Evolutionary conservation across 2,797 vertebrate genomes (phyloP), one percentile per base, ranked within the genome.

Genomic region (Sebastes taczanowskii): DNA sequence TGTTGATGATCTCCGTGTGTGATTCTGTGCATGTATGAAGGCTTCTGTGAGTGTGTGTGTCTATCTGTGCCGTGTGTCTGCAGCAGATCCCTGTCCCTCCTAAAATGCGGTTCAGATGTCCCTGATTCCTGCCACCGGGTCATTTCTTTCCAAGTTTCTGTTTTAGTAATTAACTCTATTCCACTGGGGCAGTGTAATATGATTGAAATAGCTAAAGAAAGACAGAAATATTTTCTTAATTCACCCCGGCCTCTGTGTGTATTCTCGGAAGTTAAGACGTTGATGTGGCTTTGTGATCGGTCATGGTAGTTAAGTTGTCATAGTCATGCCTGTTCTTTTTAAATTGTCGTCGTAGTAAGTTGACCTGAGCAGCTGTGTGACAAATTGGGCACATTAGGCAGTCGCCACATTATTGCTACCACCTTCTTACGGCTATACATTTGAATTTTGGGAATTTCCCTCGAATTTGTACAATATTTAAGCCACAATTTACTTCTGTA

Each of bases 151-250:
- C 89, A 90, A 87, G 85, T 88, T 78, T 91, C 87, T 90, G 92
- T 87, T 94, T 71, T 83, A 87, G 91, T 78, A 89, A 93, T 92
- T 90, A 61, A 85, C 84, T 84, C 23, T 79, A 59, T 82, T 90
- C 65, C 78, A 73, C 77, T 8, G 74, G 80, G 80, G 80, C 77
- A 73, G 62, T 0, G 34, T 83, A 85, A 87, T 89, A 42, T 74
- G 66, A 83, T 82, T 86, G 64, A 89, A 92, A 90, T 78, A 89
- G 85, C 88, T 82, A 66, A 82, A 90, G 72, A 89, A 85, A 81
- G 82, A 71, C 84, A 76, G 64, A 85, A 86, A 91, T 83, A 78
- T 88, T 86, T 27, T 82, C 71, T 87, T 85, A 74, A 90, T 89
- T 91, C 82, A 83, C 30, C 63, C 49, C 56, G 16, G 81, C 77